phyloP scores from a whole-genome alignment of 2,113 vertebrate species.

The Charina bottae region DNA sequence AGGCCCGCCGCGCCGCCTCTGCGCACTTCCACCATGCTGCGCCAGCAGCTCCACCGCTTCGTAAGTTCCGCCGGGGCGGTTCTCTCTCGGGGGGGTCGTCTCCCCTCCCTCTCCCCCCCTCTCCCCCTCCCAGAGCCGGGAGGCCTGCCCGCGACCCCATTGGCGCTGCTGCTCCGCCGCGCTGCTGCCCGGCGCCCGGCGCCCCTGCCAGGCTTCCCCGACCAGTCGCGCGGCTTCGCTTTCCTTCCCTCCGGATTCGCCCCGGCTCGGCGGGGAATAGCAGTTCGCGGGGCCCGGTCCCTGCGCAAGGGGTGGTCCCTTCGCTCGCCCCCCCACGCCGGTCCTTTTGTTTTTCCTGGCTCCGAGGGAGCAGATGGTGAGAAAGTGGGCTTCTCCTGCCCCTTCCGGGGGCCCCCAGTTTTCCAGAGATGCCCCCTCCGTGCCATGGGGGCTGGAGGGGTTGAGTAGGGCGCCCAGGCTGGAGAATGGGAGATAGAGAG shows the following conservation, averaged over 20 bases:
- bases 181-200: neutral
- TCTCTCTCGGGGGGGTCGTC: neutral
- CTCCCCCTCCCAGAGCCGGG: too few species aligned
- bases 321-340: neutral
- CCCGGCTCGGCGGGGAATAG: neutral
- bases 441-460: neutral
- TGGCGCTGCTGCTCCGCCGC: too few species aligned
- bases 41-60: constrained; percentile 62
- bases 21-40: constrained; percentile 58
- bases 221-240: neutral
- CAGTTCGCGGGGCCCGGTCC: neutral
- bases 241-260: neutral
- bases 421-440: neutral
- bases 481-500: neutral
- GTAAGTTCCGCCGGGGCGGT: constrained; percentile 53
- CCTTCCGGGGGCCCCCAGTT: neutral
- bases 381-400: neutral
- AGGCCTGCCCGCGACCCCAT: neutral
- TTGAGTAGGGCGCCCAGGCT: neutral
- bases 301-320: neutral
- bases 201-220: neutral
- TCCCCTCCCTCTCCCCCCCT: neutral
- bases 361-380: constrained; percentile 41
- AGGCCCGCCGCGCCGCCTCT: neutral
- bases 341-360: constrained; percentile 61